Evolutionary conservation across 2,797 vertebrate genomes (phyloP).

Genomic region (Anisognathus igniventris): DNA sequence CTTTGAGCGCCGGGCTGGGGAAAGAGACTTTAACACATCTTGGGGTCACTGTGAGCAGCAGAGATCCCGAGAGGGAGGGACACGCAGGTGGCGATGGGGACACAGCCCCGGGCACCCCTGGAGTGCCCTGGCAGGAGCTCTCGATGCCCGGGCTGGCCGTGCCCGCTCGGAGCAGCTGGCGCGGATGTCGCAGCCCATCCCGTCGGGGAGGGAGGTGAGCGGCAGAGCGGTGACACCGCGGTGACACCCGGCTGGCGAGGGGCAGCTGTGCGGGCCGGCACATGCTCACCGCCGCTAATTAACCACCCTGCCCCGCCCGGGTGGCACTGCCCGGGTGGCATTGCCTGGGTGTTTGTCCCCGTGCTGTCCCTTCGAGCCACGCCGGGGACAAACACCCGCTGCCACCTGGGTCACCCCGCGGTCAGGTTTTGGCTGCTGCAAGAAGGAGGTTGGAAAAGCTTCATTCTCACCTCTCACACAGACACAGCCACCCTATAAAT

Average conservation of each 20-base stretch:
- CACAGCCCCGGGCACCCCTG: no score
- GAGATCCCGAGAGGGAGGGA: not conserved
- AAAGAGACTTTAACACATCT: no score
- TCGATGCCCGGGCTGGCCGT: rapidly evolving
- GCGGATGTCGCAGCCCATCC: conserved; percentile 67
- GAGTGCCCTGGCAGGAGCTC: not conserved
- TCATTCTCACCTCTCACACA: rapidly evolving
- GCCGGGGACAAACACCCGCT: rapidly evolving
- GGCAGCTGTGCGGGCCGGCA: conserved; percentile 59
- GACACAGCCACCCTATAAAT: rapidly evolving
- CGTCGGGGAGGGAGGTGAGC: conserved; percentile 51
- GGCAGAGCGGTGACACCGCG: not conserved
- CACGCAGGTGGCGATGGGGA: rapidly evolving
- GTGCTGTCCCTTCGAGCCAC: not conserved
- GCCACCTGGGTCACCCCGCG: rapidly evolving
- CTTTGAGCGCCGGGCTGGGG: no score
- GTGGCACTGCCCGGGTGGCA: not conserved
- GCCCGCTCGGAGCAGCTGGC: not conserved
- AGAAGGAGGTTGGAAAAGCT: not conserved
- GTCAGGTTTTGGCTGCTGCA: not conserved
- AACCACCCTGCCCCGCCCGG: conserved; percentile 25
- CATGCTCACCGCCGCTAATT: conserved; percentile 46
- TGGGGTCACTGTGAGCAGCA: no score
- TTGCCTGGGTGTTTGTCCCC: not conserved
- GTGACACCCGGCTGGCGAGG: conserved; percentile 59